A percentile compares a stretch with the other conserved stretches of the same genome.
Conservation (phyloP, 2,797 vertebrate genomes). For the Pelobates cultripes region DNA sequence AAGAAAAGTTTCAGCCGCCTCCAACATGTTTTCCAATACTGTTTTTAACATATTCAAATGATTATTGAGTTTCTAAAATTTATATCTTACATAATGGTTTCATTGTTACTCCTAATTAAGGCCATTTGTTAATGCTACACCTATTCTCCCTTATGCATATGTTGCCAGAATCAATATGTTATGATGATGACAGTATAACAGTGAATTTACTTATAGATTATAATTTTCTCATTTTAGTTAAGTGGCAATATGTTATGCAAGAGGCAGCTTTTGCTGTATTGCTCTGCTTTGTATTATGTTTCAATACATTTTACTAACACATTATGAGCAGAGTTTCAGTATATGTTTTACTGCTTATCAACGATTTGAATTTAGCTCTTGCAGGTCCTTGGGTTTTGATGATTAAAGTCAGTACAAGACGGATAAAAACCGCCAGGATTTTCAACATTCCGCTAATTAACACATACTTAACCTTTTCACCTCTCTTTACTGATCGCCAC, state of each 20-base stretch:
- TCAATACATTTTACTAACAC: background rate
- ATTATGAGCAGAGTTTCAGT: background rate
- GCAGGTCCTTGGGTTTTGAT: background rate
- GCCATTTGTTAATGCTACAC: no score
- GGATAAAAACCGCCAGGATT: background rate
- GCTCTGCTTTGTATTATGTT: no score
- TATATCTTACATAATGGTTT: no score
- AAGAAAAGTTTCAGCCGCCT: no score
- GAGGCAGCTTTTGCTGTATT: no score
- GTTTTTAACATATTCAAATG: no score
- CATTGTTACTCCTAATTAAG: no score
- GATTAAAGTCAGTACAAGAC: constrained; percentile 1
- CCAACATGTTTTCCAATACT: no score
- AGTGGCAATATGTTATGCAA: background rate
- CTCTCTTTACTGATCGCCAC: background rate
- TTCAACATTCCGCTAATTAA: constrained; percentile 2
- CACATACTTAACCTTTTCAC: constrained; percentile 7
- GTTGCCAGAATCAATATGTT: no score
- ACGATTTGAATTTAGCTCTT: background rate
- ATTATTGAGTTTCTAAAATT: no score
- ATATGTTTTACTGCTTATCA: background rate
- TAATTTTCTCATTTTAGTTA: background rate
- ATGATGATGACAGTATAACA: no score
- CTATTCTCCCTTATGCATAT: background rate
- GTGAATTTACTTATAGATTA: no score